Evolutionary conservation across 1,140 invertebrate species (phyloP), one percentile per base, ranked within the genome.

Genomic region (Grapholita molesta): DNA sequence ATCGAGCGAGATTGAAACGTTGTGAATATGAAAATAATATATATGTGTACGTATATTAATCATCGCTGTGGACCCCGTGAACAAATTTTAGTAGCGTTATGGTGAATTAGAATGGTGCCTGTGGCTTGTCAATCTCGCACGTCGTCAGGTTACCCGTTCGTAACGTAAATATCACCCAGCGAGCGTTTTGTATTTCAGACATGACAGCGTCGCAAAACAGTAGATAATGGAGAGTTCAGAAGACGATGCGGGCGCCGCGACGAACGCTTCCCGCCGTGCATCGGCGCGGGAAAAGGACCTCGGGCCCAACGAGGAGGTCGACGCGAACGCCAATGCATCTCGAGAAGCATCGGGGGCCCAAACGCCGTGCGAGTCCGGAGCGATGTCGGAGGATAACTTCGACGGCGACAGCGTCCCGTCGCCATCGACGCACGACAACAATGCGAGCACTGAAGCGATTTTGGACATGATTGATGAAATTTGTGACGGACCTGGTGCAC

Each of bases 201-300:
- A 89, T 91, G 89, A 84, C 89, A 90, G 89, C 83, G 79, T 87
- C 81, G 84, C 83, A 86, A 87, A 91, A 89, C 78, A 87, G 86
- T 90, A 92, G 91, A 92, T 92, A 92, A 92, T 92, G 91, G 91
- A 92, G 88, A 89, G 88, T 81, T 88, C 88, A 74, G 91, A 92
- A 87, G 91, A 92, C 83, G 91, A 92, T 91, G 89, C 89, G 88
- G 91, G 91, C 80, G 81, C 83, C 83, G 85, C 89, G 80, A 85
- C 86, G 77, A 88, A 78, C 81, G 86, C 88, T 87, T 88, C 90
- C 90, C 90, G 89, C 88, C 89, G 84, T 78, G 84, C 80, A 88
- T 82, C 89, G 90, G 88, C 90, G 89, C 88, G 92, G 91, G 91
- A 92, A 92, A 92, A 86, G 78, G 83, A 88, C 78, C 77, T 89